phyloP scores from a whole-genome alignment of 2,888 invertebrate genomes.

The Drosophila multiciliata region DNA sequence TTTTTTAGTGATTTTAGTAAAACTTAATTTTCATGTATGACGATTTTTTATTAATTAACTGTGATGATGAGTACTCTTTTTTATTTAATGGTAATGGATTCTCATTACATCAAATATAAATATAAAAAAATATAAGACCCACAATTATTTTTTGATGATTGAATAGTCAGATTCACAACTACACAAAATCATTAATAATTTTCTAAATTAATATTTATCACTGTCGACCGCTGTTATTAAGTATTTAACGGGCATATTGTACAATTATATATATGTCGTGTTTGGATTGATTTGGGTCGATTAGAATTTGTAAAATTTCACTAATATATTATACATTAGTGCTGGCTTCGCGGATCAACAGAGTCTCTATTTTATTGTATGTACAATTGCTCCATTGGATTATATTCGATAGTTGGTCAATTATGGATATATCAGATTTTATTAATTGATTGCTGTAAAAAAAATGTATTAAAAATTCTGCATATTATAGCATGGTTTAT shows the following conservation, averaged over 20 bases:
- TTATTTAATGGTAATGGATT: background rate
- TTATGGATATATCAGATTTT: slow-evolving; percentile 15
- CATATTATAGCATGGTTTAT: slow-evolving; percentile 48
- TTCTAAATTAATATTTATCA: background rate
- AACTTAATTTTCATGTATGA: background rate
- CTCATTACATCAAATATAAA: background rate
- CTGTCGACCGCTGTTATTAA: background rate
- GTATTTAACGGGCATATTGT: background rate
- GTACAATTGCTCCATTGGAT: slow-evolving; percentile 31
- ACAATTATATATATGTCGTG: background rate
- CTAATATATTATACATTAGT: background rate
- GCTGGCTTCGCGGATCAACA: slow-evolving; percentile 31
- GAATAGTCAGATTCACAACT: background rate
- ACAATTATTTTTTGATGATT: background rate
- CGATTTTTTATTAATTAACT: background rate
- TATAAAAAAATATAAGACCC: background rate
- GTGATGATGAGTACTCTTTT: background rate
- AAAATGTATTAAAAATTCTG: slow-evolving; percentile 48
- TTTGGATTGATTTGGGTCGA: slow-evolving; percentile 3
- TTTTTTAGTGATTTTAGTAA: background rate
- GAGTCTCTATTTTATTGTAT: slow-evolving; percentile 14
- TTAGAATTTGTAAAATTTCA: slow-evolving; percentile 4
- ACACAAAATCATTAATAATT: background rate
- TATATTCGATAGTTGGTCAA: slow-evolving; percentile 18
- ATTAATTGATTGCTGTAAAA: slow-evolving; percentile 48